Base-by-base conservation (phyloP, 2,888 invertebrate species). In the Ariolimax columbianus region DNA sequence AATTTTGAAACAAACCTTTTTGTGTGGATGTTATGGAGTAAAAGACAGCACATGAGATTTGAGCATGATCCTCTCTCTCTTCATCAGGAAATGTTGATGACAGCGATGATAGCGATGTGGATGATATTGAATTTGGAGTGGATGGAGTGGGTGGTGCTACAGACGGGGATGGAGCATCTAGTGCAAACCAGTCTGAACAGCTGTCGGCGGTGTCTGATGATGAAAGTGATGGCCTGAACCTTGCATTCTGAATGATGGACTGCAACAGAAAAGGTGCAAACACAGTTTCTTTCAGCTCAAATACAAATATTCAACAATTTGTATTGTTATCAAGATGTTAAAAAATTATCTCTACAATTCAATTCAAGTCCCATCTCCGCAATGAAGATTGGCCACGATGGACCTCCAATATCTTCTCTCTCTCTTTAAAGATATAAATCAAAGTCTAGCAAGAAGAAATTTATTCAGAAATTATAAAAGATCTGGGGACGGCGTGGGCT, bases 1-100 rank as follows among this genome's bases (percentile, higher is more conserved):
- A n/a, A n/a, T n/a, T 47, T 47, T 47, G 17, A 55, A 1, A 72
- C 73, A 66, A 43, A 94, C 96, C 96, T 93, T 95, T 95, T 93
- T 96, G 96, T 36, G 96, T 96, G 2, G 96, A 96, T 26, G 96
- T 95, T 84, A 96, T 96, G 1, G 96, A 96, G 93, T 96, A 96
- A 93, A 96, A 96, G 86, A 96, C 95, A 36, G 96, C 96, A 38
- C 96, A 95, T 88, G 95, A 95, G 83, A 96, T 95, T 88, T 94
- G 94, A 51, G 92, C 89, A 30, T 95, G 94, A 90, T 96, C 95
- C 92, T 96, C 96, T 33, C 84, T 77, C 23, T 87, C 87, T n/a
- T 89, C 88, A 14, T 89, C 88, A 23, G 33, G 17, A 73, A 55
- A 73, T 30, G 82, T 36, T 17, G 73, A 40, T 55, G 55, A 23